These are phyloP conservation scores for Numenius arquata DNA, from an alignment of 2,113 vertebrate species.

Conservation along the genomic window DNA sequence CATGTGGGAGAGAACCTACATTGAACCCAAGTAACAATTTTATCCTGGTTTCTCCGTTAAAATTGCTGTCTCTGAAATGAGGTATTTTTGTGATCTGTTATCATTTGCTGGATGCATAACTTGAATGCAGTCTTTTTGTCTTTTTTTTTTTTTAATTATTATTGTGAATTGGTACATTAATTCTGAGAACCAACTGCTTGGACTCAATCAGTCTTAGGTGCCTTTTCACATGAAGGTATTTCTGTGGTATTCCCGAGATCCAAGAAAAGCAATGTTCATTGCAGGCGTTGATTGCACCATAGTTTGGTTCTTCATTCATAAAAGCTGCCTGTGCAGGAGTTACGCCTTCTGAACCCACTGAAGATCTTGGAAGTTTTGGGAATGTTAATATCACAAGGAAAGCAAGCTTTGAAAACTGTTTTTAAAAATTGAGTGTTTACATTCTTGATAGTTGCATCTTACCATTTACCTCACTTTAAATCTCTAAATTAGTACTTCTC, in stretches of 20 bases:
- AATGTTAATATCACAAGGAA: neutral
- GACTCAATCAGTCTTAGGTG: neutral
- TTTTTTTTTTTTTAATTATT: neutral
- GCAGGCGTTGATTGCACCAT: neutral
- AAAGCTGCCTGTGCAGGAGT: neutral
- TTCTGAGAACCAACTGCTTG: neutral
- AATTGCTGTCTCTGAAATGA: neutral
- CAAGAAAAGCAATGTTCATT: neutral
- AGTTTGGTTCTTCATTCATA: neutral
- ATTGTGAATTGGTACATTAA: neutral
- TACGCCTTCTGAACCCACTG: neutral
- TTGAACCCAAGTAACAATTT: neutral
- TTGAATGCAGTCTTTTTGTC: neutral
- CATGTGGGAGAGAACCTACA: neutral
- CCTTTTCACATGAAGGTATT: neutral
- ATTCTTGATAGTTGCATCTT: conserved; percentile 29
- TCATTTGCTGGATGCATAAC: neutral
- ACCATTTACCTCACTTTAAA: neutral
- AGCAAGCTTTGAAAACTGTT: neutral
- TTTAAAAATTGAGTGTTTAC: neutral
- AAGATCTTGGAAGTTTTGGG: neutral
- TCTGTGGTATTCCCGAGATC: neutral
- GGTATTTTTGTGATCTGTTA: neutral
- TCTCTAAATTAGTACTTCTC: conserved; percentile 24
- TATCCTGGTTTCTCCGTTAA: neutral